Percentiles rank a stretch among this genome's conserved stretches.
These are phyloP conservation scores for Ectropis crepuscularia DNA, from an alignment of 2,888 invertebrate species.

Conservation along the genomic window DNA sequence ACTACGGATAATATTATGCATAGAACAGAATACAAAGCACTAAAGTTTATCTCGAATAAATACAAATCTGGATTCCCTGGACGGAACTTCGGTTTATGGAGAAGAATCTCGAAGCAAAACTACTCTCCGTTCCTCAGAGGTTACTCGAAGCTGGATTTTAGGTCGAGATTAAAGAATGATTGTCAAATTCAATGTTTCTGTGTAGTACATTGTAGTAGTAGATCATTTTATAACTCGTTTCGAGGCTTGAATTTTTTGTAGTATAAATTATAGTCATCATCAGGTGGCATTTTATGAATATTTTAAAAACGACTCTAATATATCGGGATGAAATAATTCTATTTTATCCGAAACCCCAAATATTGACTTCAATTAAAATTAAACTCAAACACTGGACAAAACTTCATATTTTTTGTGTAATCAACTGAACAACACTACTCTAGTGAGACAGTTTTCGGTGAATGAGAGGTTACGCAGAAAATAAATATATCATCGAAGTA, in stretches of 20 bases:
- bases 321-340: too few relatives aligned
- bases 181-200: not conserved
- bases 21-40: slow-evolving; percentile 28
- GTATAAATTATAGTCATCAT: too few relatives aligned
- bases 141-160: slow-evolving; percentile 16
- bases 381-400: too few relatives aligned
- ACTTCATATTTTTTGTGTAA: too few relatives aligned
- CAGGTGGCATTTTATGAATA: too few relatives aligned
- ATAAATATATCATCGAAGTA: too few relatives aligned
- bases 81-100: slow-evolving; percentile 25
- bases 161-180: slow-evolving; percentile 17
- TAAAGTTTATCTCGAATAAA: slow-evolving; percentile 28
- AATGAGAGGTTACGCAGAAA: too few relatives aligned
- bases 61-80: slow-evolving; percentile 26
- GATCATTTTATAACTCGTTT: not conserved
- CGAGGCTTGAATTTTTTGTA: not conserved
- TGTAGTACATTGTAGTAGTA: not conserved
- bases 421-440: too few relatives aligned
- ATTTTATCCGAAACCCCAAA: too few relatives aligned
- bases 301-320: too few relatives aligned
- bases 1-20: slow-evolving; percentile 28
- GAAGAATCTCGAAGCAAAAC: slow-evolving; percentile 20
- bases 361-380: too few relatives aligned
- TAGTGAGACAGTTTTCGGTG: too few relatives aligned
- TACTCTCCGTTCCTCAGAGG: slow-evolving; percentile 19